phyloP scores from a whole-genome alignment of 2,113 vertebrate species.

The Epinephelus moara region DNA sequence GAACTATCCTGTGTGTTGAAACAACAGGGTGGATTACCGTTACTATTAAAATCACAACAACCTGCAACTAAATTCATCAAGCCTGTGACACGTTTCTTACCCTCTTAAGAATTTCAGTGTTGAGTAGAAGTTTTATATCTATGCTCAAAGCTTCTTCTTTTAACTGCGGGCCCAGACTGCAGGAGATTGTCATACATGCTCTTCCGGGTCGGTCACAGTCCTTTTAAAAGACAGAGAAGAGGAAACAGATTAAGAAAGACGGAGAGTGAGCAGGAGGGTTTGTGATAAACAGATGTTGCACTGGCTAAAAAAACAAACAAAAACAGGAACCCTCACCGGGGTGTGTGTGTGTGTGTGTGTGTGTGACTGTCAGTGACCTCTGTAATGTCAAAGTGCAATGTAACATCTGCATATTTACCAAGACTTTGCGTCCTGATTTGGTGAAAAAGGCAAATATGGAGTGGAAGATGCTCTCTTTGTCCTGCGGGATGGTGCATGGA shows the following conservation, averaged over 20 bases:
- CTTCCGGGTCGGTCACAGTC: slow-evolving; percentile 93
- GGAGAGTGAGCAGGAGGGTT: background rate
- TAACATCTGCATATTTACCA: slow-evolving; percentile 86
- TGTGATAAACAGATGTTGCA: slow-evolving; percentile 64
- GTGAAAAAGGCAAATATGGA: slow-evolving; percentile 98
- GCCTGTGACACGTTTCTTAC: slow-evolving; percentile 70
- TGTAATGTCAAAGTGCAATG: slow-evolving; percentile 47
- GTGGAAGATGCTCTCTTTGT: slow-evolving; percentile 95
- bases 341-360: no score
- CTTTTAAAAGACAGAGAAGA: slow-evolving; percentile 74
- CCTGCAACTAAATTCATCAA: background rate
- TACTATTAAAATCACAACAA: background rate
- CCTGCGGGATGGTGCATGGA: slow-evolving; percentile 93
- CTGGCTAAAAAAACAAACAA: slow-evolving; percentile 2
- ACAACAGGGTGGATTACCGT: background rate
- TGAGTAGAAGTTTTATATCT: slow-evolving; percentile 91
- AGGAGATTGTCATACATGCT: slow-evolving; percentile 90
- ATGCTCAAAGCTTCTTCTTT: slow-evolving; percentile 92
- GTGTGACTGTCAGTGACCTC: slow-evolving; percentile 34
- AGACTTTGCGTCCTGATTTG: slow-evolving; percentile 95
- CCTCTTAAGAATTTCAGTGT: slow-evolving; percentile 96
- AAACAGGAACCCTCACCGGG: slow-evolving; percentile 17
- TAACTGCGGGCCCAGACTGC: slow-evolving; percentile 88
- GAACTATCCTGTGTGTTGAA: slow-evolving; percentile 90
- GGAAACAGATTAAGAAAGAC: background rate